Evolutionary conservation across 2,113 vertebrate species (phyloP).

Genomic region (Grus americana): DNA sequence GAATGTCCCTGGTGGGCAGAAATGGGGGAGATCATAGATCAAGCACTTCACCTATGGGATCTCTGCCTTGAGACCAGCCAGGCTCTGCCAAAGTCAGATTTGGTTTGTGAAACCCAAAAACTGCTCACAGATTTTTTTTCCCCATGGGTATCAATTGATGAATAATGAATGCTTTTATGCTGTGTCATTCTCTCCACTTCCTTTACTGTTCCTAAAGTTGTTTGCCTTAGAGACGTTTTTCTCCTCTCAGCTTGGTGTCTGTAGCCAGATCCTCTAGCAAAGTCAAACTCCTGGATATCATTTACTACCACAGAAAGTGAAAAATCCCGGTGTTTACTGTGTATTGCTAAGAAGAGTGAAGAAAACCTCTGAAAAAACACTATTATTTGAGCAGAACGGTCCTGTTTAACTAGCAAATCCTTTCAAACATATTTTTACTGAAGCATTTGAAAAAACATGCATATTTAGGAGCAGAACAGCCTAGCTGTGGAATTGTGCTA

Average conservation of each 20-base stretch:
- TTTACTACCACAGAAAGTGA: not conserved
- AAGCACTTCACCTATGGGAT: not conserved
- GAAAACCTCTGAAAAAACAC: not conserved
- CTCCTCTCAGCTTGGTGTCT: not conserved
- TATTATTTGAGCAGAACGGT: not conserved
- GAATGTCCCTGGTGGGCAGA: not conserved
- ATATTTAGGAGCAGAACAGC: not conserved
- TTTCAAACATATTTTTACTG: not conserved
- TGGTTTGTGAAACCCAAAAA: not conserved
- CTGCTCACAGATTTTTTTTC: not conserved
- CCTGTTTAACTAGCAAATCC: not conserved
- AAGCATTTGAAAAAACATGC: not conserved
- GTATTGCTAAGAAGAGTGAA: not conserved
- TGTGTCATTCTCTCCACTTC: not conserved
- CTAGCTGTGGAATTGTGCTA: not conserved
- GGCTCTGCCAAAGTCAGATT: not conserved
- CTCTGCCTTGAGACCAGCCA: not conserved
- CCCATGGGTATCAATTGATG: not conserved
- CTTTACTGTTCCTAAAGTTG: not conserved
- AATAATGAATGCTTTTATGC: slow-evolving; percentile 2
- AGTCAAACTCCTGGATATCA: not conserved
- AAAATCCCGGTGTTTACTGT: not conserved
- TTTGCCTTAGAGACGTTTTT: not conserved
- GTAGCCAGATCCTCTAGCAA: not conserved
- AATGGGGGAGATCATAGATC: not conserved